Conservation (phyloP, 2,797 vertebrate genomes). For the Anguilla obscura region DNA sequence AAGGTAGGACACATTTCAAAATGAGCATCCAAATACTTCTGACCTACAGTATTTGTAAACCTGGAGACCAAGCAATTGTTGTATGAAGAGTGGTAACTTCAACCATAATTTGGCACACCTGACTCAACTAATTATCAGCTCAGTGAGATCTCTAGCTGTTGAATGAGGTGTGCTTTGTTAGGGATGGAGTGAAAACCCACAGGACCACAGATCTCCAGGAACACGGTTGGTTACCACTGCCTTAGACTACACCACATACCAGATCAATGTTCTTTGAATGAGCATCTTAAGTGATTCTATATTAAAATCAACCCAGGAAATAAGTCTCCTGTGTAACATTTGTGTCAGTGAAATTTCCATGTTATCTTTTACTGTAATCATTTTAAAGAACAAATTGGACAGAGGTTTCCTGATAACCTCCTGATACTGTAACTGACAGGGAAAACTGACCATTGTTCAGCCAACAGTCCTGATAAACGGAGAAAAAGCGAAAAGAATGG, state of each 20-base stretch:
- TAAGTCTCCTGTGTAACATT: background rate
- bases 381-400: background rate
- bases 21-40: background rate
- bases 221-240: too few species aligned
- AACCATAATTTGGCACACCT: too few species aligned
- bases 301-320: background rate
- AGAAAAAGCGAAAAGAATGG: background rate
- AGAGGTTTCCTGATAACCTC: background rate
- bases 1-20: background rate
- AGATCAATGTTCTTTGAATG: background rate
- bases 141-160: too few species aligned
- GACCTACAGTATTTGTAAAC: background rate
- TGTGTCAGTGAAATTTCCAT: background rate
- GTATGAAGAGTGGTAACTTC: too few species aligned
- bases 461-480: background rate
- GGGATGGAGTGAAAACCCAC: too few species aligned
- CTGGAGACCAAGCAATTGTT: too few species aligned
- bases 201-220: too few species aligned
- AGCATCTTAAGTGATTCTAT: background rate
- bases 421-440: background rate
- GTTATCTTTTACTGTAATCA: background rate
- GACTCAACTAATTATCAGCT: too few species aligned
- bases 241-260: background rate
- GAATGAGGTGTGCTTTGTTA: too few species aligned
- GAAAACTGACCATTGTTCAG: background rate